Base-by-base conservation (phyloP, 2,888 invertebrate species). In the Drepana falcataria region DNA sequence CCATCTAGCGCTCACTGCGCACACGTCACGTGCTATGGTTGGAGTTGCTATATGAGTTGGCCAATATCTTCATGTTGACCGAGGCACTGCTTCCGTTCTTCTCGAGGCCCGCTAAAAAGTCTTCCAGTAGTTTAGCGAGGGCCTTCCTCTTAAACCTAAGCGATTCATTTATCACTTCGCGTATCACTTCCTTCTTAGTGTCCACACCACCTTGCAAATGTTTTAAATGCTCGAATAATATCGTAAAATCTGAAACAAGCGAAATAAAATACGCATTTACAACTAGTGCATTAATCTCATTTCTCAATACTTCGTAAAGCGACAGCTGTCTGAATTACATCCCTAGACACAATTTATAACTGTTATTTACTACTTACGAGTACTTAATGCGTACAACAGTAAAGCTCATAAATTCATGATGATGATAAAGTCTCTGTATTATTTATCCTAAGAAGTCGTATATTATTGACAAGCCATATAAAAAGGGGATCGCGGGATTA, bases 131-230 rank as follows among this genome's bases (percentile, higher is more conserved):
- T 71, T 92, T 92, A 40, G 95, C 95, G 61, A 96, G 88, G 65
- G 93, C 92, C 77, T 94, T 94, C 67, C 96, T 91, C 80, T 96
- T 96, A 83, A 96, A 96, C 69, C 96, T 91, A 68, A 95, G 86
- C 49, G 95, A 94, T 88, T 96, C 96, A 68, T 93, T 93, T 66
- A 95, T 94, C 61, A 95, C 93, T 72, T 95, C 94, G 66, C 93
- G 93, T 60, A 95, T 89, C 81, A 95, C 93, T 71, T 93, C 92
- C 64, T 94, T 93, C 83, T 94, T 94, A 73, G 93, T 92, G 67
- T 95, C 94, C 56, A 93, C 83, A 71, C 93, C 92, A 65, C 95
- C 95, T 87, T 94, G 93, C 68, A 96, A 91, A 63, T 93, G 93
- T 81, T 94, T 94, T 73, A 96, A 91, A 68, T 93, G 92, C 65